Evolutionary conservation across 64 coral and sea anemone genomes (phyloP).

Genomic region (Dendrophyllia cribrosa): DNA sequence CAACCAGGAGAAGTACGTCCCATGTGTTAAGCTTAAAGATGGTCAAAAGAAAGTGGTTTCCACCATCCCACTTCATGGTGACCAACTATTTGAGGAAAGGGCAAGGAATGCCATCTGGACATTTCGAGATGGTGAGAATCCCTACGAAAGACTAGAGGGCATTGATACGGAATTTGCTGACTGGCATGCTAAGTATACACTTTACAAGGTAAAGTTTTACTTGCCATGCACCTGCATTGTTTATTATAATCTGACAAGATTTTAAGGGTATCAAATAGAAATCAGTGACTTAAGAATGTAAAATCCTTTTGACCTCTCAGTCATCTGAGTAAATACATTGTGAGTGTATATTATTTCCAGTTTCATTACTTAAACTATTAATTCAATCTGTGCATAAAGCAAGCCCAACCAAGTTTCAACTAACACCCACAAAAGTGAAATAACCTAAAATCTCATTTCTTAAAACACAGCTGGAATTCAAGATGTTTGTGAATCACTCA

Average conservation of each 20-base stretch:
- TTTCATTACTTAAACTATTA: too few species aligned
- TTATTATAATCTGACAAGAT: not conserved
- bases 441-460: not conserved
- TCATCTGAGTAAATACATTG: too few species aligned
- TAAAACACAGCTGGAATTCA: constrained; percentile 52
- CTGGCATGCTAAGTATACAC: constrained; percentile 63
- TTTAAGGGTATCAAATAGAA: too few species aligned
- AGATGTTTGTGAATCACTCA: constrained; percentile 67
- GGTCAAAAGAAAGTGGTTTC: constrained; percentile 27
- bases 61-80: constrained; percentile 63
- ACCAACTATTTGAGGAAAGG: constrained; percentile 66
- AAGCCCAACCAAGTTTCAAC: too few species aligned
- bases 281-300: too few species aligned
- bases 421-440: too few species aligned
- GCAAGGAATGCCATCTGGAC: constrained; percentile 70
- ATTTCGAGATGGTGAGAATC: constrained; percentile 40
- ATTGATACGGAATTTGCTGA: constrained; percentile 60
- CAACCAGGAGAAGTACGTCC: constrained; percentile 70
- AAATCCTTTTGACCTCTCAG: too few species aligned
- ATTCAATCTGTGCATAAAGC: too few species aligned
- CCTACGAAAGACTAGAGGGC: constrained; percentile 39
- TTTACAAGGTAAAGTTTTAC: constrained; percentile 69
- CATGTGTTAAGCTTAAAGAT: constrained; percentile 10
- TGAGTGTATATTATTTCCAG: too few species aligned
- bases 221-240: too few species aligned